phyloP scores from a whole-genome alignment of 1,140 invertebrate species.

The Littorina saxatilis region DNA sequence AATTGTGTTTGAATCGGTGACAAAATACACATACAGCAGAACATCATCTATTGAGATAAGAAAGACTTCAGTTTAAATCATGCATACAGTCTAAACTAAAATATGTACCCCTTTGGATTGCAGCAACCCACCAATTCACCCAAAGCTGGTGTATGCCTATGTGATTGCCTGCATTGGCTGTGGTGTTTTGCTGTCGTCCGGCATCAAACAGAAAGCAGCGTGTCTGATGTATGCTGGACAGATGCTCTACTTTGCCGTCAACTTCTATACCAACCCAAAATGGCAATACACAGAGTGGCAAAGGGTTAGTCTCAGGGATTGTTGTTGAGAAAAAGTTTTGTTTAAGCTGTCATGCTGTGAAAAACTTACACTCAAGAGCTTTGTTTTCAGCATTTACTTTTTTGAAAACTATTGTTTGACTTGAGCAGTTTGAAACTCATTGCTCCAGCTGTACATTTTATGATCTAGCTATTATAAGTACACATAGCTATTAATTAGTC shows the following conservation, averaged over 20 bases:
- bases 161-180: conserved; percentile 57
- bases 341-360: not conserved
- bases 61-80: too few relatives aligned
- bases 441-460: too few relatives aligned
- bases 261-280: conserved; percentile 56
- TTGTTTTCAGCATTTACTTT: not conserved
- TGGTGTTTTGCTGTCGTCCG: conserved; percentile 60
- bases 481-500: too few relatives aligned
- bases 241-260: conserved; percentile 60
- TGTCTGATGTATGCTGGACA: conserved; percentile 63
- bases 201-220: conserved; percentile 52
- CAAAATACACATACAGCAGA: too few relatives aligned
- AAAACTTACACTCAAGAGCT: not conserved
- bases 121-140: conserved; percentile 64
- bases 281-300: conserved; percentile 61
- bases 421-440: not conserved
- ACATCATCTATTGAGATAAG: too few relatives aligned
- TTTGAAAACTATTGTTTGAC: not conserved
- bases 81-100: too few relatives aligned
- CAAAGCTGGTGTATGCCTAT: conserved; percentile 62
- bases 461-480: too few relatives aligned
- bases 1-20: too few relatives aligned
- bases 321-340: too few relatives aligned
- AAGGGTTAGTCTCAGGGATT: conserved; percentile 53
- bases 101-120: too few relatives aligned